Evolutionary conservation across 2,797 vertebrate species (phyloP), one percentile per base, ranked within the genome.

Genomic region (Eleutherodactylus coqui): DNA sequence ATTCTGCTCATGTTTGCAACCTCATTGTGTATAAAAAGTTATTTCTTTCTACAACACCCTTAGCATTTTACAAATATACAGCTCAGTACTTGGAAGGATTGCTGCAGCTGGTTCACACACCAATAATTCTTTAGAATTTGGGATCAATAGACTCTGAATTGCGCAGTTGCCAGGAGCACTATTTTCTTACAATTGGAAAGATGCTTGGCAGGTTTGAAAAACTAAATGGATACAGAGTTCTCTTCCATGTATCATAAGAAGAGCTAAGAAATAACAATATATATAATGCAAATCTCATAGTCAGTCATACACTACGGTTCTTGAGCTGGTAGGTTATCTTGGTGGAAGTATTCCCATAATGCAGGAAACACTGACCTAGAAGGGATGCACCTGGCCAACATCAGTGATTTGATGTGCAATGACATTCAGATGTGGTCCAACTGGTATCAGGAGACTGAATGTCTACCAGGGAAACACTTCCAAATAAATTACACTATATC

Each of bases 231-330:
- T 70, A 83, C 32, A 69, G 32, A 76, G 43, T 76, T 47, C 70
- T 75, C 17, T 19, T 41, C 32, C 29, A 72, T 60, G 51, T 64
- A 69, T 47, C 32, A 36, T 3, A 34, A 3, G 24, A 24, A 34
- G 49, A 79, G 76, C 27, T 76, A 85, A 79, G 45, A 51, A 36
- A 51, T 51, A 81, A 58, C 62, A 29, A 70, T 41, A 38, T 41
- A 41, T 70, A 13, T 1, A 41, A 72, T 45, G 24, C 5, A 27
- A n/a, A 72, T n/a, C 38, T 72, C 11, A 17, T 27, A 45, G 41
- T 38, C 21, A 70, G 21, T 70, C 36, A 24, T n/a, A 43, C 21
- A n/a, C 70, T 27, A 45, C 16, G 38, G 24, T 45, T 27, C 7
- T 14, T 29, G 36, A 41, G 70, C 38, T 73, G 70, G 21, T 43